phyloP scores from a whole-genome alignment of 2,797 vertebrate genomes.

The Neosilurus mollespiculum region DNA sequence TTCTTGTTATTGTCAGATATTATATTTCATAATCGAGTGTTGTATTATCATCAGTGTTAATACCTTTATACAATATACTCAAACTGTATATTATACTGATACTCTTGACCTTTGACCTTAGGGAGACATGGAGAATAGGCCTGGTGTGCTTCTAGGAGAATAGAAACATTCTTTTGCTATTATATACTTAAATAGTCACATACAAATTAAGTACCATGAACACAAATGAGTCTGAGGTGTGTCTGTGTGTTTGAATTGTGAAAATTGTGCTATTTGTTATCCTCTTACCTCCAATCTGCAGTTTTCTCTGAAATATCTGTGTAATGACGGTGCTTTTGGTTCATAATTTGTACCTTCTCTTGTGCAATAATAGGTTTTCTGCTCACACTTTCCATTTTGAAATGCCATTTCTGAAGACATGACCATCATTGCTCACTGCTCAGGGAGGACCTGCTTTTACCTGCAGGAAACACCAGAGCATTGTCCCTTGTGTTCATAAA shows the following conservation, averaged over 20 bases:
- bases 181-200: constrained; percentile 3
- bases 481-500: constrained; percentile 44
- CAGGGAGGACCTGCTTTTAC: constrained; percentile 33
- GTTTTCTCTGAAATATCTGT: background rate
- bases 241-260: background rate
- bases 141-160: background rate
- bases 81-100: background rate
- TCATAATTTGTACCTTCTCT: constrained; percentile 25
- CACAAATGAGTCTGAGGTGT: background rate
- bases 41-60: background rate
- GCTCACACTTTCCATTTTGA: background rate
- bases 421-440: constrained; percentile 6
- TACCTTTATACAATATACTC: no score
- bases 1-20: background rate
- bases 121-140: background rate
- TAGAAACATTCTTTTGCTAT: constrained; percentile 8
- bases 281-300: background rate
- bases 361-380: background rate
- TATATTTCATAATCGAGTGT: background rate
- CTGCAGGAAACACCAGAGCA: constrained; percentile 11
- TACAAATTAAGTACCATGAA: background rate
- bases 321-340: constrained; percentile 34
- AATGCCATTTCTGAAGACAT: constrained; percentile 23
- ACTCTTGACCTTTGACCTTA: background rate
- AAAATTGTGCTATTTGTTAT: constrained; percentile 6